Evolutionary conservation across 2,888 invertebrate species (phyloP).

Genomic region (Pachymerium ferrugineum): DNA sequence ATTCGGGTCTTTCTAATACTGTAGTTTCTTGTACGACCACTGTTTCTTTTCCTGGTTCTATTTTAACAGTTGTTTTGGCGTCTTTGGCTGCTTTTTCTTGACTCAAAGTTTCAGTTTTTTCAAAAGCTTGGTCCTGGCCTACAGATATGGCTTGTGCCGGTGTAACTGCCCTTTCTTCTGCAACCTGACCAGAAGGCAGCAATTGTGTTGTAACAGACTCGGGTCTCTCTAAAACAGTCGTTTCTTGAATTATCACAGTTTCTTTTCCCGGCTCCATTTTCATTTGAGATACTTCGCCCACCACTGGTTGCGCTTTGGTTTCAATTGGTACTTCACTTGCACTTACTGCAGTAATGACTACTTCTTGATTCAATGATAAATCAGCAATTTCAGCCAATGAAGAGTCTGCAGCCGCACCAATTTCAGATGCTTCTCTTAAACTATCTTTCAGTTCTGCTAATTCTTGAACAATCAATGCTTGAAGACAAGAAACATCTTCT

Average conservation of each 20-base stretch:
- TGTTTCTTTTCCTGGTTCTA: not conserved
- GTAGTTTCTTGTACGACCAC: not conserved
- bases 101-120: not conserved
- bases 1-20: no score
- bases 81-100: not conserved
- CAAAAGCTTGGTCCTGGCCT: not conserved
- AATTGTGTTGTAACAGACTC: not conserved
- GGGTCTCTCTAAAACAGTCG: not conserved
- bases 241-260: not conserved
- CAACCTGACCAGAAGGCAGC: not conserved
- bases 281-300: not conserved
- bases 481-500: constrained; percentile 23
- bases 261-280: not conserved
- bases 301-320: not conserved
- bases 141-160: not conserved
- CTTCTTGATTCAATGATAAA: constrained; percentile 25
- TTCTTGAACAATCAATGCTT: constrained; percentile 28
- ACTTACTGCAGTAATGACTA: not conserved
- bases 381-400: constrained; percentile 16
- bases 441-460: constrained; percentile 23
- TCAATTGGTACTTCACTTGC: not conserved
- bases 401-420: not conserved
- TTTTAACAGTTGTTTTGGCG: not conserved
- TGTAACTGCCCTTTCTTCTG: not conserved
- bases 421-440: constrained; percentile 7